A percentile compares a stretch with the other conserved stretches of the same genome.
phyloP scores from a whole-genome alignment of 2,113 vertebrate genomes.

The Siniperca chuatsi region DNA sequence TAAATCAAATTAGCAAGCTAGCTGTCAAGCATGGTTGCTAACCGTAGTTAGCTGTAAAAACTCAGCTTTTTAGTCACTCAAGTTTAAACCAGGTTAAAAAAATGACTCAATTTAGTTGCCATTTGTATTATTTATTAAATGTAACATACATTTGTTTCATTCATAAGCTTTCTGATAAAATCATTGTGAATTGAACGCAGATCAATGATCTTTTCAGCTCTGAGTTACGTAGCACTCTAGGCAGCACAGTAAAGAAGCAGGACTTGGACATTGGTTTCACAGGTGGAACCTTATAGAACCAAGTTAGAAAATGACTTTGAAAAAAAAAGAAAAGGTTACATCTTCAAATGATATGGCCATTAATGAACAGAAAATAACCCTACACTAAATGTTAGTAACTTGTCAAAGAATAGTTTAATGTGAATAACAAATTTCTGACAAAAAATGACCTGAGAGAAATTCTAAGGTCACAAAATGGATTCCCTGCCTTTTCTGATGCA shows the following conservation, averaged over 20 bases:
- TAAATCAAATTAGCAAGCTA: background rate
- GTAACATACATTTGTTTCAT: background rate
- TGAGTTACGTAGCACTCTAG: background rate
- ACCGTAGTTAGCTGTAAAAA: background rate
- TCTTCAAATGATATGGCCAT: background rate
- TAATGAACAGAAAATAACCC: background rate
- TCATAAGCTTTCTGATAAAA: background rate
- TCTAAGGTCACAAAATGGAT: background rate
- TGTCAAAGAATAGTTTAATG: background rate
- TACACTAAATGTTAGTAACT: background rate
- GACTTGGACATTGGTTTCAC: background rate
- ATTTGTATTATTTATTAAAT: background rate
- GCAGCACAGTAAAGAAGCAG: background rate
- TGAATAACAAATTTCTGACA: background rate
- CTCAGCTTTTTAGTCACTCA: too few species aligned
- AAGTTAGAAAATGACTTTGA: background rate
- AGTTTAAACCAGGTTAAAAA: too few species aligned
- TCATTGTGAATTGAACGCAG: background rate
- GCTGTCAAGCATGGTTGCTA: background rate
- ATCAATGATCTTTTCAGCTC: background rate
- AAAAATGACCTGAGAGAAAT: background rate
- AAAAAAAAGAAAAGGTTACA: too few species aligned
- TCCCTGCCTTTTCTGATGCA: background rate
- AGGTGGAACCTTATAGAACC: background rate
- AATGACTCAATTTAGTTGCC: background rate